Percentiles rank a stretch among this genome's conserved stretches.
Conservation (phyloP, 1,140 invertebrate genomes). For the Euura lappo region DNA sequence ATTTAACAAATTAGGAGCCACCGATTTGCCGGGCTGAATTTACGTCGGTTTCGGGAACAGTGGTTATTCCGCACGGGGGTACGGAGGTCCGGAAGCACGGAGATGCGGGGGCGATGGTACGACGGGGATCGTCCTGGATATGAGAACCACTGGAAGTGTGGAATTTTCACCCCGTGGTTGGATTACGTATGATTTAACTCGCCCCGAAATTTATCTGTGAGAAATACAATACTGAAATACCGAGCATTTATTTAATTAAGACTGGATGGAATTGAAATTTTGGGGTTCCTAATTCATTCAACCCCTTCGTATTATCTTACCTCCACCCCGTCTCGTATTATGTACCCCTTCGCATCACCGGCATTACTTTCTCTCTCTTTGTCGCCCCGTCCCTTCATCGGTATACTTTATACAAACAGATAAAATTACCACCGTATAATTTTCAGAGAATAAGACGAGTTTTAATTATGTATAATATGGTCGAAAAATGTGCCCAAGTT, state of each 20-base stretch:
- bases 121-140: slow-evolving; percentile 31
- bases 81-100: slow-evolving; percentile 32
- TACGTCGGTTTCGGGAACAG: background rate
- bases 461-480: too few species aligned
- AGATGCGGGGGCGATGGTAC: slow-evolving; percentile 32
- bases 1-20: slow-evolving; percentile 3
- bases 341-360: background rate
- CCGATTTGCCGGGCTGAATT: background rate
- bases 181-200: slow-evolving; percentile 40
- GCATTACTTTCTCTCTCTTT: background rate
- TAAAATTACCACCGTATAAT: background rate
- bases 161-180: slow-evolving; percentile 42
- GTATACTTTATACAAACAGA: background rate
- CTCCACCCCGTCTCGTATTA: background rate
- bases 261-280: slow-evolving; percentile 1
- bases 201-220: slow-evolving; percentile 33
- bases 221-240: slow-evolving; percentile 30
- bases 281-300: background rate
- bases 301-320: slow-evolving; percentile 2
- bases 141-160: slow-evolving; percentile 12
- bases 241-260: background rate
- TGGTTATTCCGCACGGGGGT: slow-evolving; percentile 30
- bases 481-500: too few species aligned
- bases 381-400: background rate
- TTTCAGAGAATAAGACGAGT: too few species aligned